Base-by-base conservation (phyloP, 2,888 invertebrate species). In the Alsophila aescularia region DNA sequence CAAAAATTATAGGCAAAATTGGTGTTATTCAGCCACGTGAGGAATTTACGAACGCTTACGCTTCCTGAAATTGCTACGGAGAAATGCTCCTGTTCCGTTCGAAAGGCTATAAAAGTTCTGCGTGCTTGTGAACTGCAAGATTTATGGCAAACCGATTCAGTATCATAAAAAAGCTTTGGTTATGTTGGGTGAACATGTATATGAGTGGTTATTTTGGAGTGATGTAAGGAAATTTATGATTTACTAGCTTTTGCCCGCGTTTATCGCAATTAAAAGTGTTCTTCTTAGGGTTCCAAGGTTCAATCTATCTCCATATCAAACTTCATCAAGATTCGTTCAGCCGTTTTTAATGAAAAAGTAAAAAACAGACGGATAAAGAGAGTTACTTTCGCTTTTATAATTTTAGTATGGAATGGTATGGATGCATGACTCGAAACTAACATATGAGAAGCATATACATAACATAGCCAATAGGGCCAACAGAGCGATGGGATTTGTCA, bases 111-210 rank as follows among this genome's bases (percentile, higher is more conserved):
- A 64, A 62, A 62, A 64, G 34, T 36, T 39, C 51, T 58, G 57
- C 50, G 57, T 54, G 61, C 47, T 48, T 48, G 44, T 48, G 61
- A 47, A 31, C 21, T 43, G 31, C 12, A 35, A 15, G 53, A 64
- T 64, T 64, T 60, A 64, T 60, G 15, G 47, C 5, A 2, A 43
- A 29, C 15, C 44, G 32, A 57, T 62, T 58, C 51, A 52, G 54
- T 61, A 56, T 57, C 47, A 42, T 39, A 32, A 51, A 64, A 61
- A 50, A 44, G 54, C 47, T 35, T 27, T 21, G 13, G 50, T 31
- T 31, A 31, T 41, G 13, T 34, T 43, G n/a, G n/a, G n/a, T n/a
- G n/a, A n/a, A n/a, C 27, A 14, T n/a, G 50, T 14, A 16, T 21
- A 10, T 21, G n/a, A 5, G 34, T 6, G 10, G 10, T 34, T 24